Evolutionary conservation across 2,113 vertebrate species (phyloP), one percentile per base, ranked within the genome.

Genomic region (Passer domesticus): DNA sequence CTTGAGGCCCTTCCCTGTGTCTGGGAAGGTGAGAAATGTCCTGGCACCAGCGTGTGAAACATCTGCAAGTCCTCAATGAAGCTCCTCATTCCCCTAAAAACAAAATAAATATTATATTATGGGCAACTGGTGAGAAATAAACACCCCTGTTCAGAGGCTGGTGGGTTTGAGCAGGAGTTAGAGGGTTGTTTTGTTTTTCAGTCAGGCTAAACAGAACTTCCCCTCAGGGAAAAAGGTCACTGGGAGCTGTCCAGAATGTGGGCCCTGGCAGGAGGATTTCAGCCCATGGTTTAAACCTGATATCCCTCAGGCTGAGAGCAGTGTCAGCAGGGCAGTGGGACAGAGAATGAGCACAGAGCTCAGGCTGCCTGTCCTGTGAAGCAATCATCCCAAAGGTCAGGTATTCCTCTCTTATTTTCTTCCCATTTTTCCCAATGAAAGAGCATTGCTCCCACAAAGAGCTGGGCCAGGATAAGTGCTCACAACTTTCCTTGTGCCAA

Each of bases 11-110:
- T 60, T 73, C 72, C 76, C 47, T 89, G 47, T 87, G 76, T 43
- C 76, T 94, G 89, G 83, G 49, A 94, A 93, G 68, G 80, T 90
- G 83, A 94, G 86, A 93, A 87, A 92, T 25, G 24, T 81, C 76
- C 83, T 77, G 60, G 35, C 75, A 77, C 69, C 56, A 35, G 50
- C 37, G 44, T 31, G 43, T 63, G 43, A 88, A 90, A 63, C 70
- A 92, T 83, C 92, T 93, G 76, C 64, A 78, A 64, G 46, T 81
- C 50, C 74, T 93, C 83, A 97, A 52, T 72, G 76, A 81, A 87
- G 69, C 47, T 72, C 78, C 89, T 93, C 74, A 93, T 72, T n/a
- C 52, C n/a, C 64, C 53, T 74, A n/a, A 78, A 89, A 86, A 7
- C 44, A 69, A 77, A 88, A 66, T 67, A 83, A 94, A 80, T 80